phyloP scores from a whole-genome alignment of 2,888 invertebrate genomes.

The Salpingus planirostris region DNA sequence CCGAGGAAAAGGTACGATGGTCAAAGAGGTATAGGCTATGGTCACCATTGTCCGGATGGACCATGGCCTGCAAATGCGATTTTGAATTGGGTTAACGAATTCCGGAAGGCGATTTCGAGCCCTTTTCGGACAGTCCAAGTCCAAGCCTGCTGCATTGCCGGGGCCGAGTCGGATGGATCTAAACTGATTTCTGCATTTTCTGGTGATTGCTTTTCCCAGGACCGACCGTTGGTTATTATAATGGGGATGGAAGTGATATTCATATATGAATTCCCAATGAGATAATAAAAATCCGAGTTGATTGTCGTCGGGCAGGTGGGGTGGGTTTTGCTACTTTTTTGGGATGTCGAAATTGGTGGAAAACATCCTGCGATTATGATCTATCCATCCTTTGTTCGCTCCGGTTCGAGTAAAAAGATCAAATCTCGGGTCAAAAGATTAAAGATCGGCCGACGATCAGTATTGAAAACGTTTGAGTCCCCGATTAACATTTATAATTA shows the following conservation, averaged over 20 bases:
- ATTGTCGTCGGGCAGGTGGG: too few relatives aligned
- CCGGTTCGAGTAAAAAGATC: constrained; percentile 12
- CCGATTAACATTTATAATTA: constrained; percentile 30
- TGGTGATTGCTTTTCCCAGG: constrained; percentile 4
- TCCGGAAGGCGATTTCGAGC: constrained; percentile 5
- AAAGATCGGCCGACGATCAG: constrained; percentile 30
- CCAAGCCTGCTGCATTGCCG: not conserved
- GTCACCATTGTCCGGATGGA: constrained; percentile 27
- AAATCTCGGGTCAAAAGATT: constrained; percentile 35
- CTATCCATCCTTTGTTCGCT: not conserved
- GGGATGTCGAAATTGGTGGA: too few relatives aligned
- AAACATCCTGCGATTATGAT: too few relatives aligned
- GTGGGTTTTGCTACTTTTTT: too few relatives aligned
- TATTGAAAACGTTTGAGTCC: constrained; percentile 17
- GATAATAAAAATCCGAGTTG: too few relatives aligned
- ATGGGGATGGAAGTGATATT: too few relatives aligned
- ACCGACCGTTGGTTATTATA: constrained; percentile 1
- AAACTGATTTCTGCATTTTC: constrained; percentile 4
- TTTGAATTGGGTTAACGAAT: constrained; percentile 14
- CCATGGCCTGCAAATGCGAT: constrained; percentile 17
- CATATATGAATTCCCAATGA: too few relatives aligned
- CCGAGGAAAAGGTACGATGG: constrained; percentile 21
- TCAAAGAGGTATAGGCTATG: constrained; percentile 21
- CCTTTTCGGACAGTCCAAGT: not conserved
- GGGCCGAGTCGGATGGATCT: not conserved